Evolutionary conservation across 2,797 vertebrate species (phyloP).

Genomic region (Anas capensis): DNA sequence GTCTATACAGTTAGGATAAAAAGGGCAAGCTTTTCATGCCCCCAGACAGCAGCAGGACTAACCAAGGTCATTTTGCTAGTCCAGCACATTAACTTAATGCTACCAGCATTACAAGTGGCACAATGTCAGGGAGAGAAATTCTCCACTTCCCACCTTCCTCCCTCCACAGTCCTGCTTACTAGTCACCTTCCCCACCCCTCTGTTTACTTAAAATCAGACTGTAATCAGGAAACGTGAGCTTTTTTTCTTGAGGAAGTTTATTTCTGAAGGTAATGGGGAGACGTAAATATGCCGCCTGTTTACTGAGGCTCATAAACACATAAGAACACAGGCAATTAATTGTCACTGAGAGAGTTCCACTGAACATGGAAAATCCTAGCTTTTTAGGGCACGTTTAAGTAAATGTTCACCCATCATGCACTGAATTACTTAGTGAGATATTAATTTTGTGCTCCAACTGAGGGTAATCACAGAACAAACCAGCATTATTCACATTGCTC

Average conservation of each 20-base stretch:
- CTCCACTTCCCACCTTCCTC: background rate
- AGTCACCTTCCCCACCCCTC: background rate
- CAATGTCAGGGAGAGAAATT: background rate
- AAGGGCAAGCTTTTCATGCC: background rate
- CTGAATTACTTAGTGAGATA: conserved; percentile 76
- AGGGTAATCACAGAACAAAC: conserved; percentile 73
- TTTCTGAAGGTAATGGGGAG: conserved; percentile 72
- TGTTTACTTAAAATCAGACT: conserved; percentile 62
- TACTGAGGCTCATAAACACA: conserved; percentile 76
- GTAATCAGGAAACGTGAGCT: conserved; percentile 58
- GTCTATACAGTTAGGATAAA: background rate
- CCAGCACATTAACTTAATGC: background rate
- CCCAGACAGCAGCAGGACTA: background rate
- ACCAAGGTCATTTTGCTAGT: background rate
- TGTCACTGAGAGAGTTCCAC: conserved; percentile 72
- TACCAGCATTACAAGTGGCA: background rate
- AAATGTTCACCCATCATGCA: conserved; percentile 68
- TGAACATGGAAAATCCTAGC: conserved; percentile 44
- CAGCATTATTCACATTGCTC: conserved; percentile 46
- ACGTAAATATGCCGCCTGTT: conserved; percentile 75
- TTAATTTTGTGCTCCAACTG: conserved; percentile 71
- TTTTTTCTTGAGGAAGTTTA: conserved; percentile 74
- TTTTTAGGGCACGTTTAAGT: conserved; percentile 73
- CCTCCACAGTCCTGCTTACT: background rate
- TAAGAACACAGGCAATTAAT: conserved; percentile 74